These are phyloP conservation scores for Riparia riparia DNA, from an alignment of 2,113 vertebrate species.

Conservation along the genomic window DNA sequence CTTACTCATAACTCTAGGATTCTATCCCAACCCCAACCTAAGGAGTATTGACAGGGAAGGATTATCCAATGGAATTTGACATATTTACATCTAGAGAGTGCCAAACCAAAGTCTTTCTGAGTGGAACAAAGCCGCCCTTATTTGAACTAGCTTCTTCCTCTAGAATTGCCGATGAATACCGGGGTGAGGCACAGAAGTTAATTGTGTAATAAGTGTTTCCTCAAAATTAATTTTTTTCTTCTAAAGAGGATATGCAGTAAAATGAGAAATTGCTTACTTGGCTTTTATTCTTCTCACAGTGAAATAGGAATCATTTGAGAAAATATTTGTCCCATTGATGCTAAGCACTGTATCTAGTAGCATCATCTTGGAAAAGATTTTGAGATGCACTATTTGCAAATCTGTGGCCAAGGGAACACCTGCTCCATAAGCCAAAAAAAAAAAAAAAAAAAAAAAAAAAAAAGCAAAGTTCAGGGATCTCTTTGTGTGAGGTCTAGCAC, in stretches of 20 bases:
- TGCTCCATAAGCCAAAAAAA: background rate
- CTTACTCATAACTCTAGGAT: slow-evolving; percentile 41
- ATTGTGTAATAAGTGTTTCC: background rate
- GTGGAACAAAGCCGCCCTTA: slow-evolving; percentile 15
- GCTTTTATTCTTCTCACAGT: background rate
- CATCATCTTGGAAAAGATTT: background rate
- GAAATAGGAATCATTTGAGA: background rate
- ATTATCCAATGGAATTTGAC: slow-evolving; percentile 57
- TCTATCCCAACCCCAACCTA: slow-evolving; percentile 30
- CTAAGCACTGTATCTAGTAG: background rate
- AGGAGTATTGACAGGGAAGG: slow-evolving; percentile 54
- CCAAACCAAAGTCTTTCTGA: slow-evolving; percentile 36
- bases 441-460: background rate
- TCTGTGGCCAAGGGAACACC: background rate
- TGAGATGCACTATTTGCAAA: background rate
- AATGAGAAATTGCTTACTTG: background rate
- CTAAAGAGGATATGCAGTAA: background rate
- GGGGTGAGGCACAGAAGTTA: background rate
- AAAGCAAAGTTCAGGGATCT: background rate
- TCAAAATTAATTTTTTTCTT: background rate
- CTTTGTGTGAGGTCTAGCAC: slow-evolving; percentile 3
- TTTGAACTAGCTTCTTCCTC: slow-evolving; percentile 14
- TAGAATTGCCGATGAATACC: background rate
- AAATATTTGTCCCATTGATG: background rate
- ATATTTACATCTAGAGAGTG: slow-evolving; percentile 42